phyloP scores from a whole-genome alignment of 2,888 invertebrate species.

The Sphaeridia pumilis region DNA sequence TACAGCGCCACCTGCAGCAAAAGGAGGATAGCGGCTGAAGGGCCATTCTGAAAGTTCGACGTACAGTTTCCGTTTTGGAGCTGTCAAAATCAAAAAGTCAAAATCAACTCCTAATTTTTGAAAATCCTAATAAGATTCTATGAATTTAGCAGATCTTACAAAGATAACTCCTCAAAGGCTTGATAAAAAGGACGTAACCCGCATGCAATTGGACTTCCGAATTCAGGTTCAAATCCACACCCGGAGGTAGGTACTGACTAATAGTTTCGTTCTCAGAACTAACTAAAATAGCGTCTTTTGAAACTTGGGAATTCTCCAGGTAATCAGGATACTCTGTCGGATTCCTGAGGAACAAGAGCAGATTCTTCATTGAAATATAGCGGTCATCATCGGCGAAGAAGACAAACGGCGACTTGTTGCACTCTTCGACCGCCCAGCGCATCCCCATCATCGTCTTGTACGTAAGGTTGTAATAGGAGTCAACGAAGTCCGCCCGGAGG shows the following conservation, averaged over 20 bases:
- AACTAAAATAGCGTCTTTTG: too few species aligned
- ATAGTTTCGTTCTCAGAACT: too few species aligned
- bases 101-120: too few species aligned
- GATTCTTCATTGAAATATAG: constrained; percentile 75
- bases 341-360: constrained; percentile 59
- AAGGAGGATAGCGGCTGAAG: constrained; percentile 77
- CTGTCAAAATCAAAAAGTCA: too few species aligned
- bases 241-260: too few species aligned
- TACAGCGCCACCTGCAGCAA: constrained; percentile 78
- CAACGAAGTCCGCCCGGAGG: constrained; percentile 66
- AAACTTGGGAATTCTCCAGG: too few species aligned
- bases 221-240: too few species aligned
- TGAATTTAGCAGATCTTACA: constrained; percentile 54
- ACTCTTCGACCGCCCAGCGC: constrained; percentile 66
- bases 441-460: constrained; percentile 82
- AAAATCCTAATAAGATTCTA: too few species aligned
- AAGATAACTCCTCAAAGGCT: constrained; percentile 62
- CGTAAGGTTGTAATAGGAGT: constrained; percentile 81
- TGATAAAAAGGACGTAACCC: constrained; percentile 64
- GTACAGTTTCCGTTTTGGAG: constrained; percentile 88
- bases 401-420: constrained; percentile 61
- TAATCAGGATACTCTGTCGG: constrained; percentile 56
- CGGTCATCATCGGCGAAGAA: constrained; percentile 88
- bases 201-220: constrained; percentile 48
- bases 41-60: constrained; percentile 73